Base-by-base conservation (phyloP, 2,113 vertebrate genomes). In the Seriola aureovittata region DNA sequence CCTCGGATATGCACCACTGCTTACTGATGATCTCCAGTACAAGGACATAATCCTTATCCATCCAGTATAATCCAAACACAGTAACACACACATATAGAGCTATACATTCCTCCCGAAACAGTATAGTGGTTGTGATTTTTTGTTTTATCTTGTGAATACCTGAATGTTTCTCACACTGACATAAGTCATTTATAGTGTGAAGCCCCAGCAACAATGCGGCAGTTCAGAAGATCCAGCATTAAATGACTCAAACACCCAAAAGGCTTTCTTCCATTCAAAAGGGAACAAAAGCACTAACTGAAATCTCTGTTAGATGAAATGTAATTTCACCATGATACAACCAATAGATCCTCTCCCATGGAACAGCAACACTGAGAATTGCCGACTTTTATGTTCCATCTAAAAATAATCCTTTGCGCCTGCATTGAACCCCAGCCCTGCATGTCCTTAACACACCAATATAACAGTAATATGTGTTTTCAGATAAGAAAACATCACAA, bases 401-500 rank as follows among this genome's bases (percentile, higher is more conserved):
- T 70, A 40, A 75, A 73, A 77, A 75, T 82, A 86, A 89, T 76
- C 78, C 83, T 69, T 48, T 58, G 64, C 23, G 7, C 29, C 63
- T 62, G 34, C 29, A 0, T 36, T 75, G 54, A 81, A 73, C 64
- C 74, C 60, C 54, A 8, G 23, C 79, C 21, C 76, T 81, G 78
- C 84, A 16, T 69, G 72, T 60, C 74, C 64, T 84, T 74, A 80
- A 77, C 72, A 57, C 77, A 67, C 58, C 87, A 62, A 81, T 86
- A 85, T 78, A 82, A 84, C 62, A 19, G 76, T 85, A 71, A 78
- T 89, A 85, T 80, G 78, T 80, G 65, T 85, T 90, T 78, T 75
- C 80, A 89, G 89, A 94, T 91, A 92, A 88, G 83, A 77, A 88
- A 91, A 85, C 69, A 46, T 68, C 60, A 87, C 87, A 89, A 86